A percentile compares a stretch with the other conserved stretches of the same genome.
These are phyloP conservation scores for Silurus meridionalis DNA, from an alignment of 2,113 vertebrate genomes.

Conservation along the genomic window DNA sequence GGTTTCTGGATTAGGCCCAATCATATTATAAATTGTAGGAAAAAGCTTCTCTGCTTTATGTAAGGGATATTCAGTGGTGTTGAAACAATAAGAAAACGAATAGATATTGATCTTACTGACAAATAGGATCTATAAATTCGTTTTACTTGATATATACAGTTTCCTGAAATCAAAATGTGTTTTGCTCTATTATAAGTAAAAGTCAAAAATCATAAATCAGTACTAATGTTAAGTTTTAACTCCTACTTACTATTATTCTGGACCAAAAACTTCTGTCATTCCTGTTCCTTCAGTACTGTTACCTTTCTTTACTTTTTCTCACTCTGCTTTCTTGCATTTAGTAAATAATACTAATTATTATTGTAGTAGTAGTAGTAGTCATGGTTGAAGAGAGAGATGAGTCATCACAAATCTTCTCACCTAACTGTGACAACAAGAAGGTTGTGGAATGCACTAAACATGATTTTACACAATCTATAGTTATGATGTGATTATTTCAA, in stretches of 20 bases:
- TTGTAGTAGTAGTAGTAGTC: too few relatives aligned
- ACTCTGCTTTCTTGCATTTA: background rate
- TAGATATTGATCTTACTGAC: background rate
- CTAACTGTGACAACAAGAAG: background rate
- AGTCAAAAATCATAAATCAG: background rate
- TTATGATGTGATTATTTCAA: background rate
- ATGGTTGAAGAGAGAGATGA: background rate
- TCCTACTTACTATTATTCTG: background rate
- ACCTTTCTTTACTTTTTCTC: background rate
- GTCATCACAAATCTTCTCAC: background rate
- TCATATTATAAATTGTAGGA: background rate
- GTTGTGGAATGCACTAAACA: background rate
- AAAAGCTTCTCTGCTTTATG: background rate
- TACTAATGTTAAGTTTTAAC: background rate
- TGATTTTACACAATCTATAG: background rate
- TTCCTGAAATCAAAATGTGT: background rate
- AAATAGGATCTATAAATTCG: background rate
- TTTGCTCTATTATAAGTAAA: background rate
- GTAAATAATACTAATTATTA: background rate
- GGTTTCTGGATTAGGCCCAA: background rate
- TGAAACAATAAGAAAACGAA: background rate
- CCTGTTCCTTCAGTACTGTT: background rate
- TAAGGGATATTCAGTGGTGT: background rate
- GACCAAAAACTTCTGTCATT: background rate
- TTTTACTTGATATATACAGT: background rate